These are phyloP conservation scores for Lacanobia wlatinum DNA, from an alignment of 2,888 invertebrate genomes.

Conservation along the genomic window DNA sequence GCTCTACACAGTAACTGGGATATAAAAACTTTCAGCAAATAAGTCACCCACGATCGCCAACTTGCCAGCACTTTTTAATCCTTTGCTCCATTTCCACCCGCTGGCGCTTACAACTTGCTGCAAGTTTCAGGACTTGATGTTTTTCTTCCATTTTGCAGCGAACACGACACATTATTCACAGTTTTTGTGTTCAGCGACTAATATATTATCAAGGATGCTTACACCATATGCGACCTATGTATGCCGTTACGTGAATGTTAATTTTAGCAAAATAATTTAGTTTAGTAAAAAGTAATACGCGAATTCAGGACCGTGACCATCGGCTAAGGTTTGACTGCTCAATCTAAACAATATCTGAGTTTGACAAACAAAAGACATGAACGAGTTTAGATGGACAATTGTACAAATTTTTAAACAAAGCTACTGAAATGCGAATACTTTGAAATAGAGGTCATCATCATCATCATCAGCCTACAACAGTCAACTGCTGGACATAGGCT, in stretches of 20 bases:
- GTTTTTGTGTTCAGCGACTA: constrained; percentile 47
- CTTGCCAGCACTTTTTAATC: neutral
- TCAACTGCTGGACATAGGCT: no score
- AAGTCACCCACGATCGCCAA: neutral
- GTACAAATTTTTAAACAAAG: no score
- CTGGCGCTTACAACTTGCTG: constrained; percentile 12
- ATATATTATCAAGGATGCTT: constrained; percentile 41
- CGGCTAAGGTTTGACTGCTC: no score
- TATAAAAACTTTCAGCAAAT: neutral
- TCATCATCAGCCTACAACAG: no score
- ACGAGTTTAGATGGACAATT: no score
- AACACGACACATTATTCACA: constrained; percentile 52
- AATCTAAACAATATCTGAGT: no score
- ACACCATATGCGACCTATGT: constrained; percentile 26
- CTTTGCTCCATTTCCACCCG: neutral
- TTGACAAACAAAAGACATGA: no score
- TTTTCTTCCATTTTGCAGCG: constrained; percentile 58
- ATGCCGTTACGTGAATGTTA: neutral
- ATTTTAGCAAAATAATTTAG: constrained; percentile 13
- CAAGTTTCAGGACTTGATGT: constrained; percentile 30
- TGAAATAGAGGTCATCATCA: no score
- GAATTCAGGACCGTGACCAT: neutral
- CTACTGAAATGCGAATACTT: no score
- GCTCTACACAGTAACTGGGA: neutral
- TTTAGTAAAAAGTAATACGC: neutral